Conservation (phyloP, 2,888 invertebrate species). For the Drosophila picticornis region DNA sequence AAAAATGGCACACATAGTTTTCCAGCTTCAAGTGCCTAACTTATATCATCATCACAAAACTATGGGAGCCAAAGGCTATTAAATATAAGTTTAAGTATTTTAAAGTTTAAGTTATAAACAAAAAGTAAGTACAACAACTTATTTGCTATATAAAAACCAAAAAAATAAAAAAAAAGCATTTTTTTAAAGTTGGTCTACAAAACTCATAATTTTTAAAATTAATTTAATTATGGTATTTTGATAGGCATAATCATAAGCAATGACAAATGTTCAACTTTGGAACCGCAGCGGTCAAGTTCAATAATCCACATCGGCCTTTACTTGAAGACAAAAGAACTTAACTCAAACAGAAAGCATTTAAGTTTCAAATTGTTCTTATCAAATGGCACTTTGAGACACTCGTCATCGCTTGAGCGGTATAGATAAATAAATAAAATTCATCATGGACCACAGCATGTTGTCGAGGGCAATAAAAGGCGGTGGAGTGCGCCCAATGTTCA, state of each 20-base stretch:
- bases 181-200: background rate
- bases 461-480: background rate
- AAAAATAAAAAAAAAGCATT: too few relatives aligned
- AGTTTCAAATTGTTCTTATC: conserved; percentile 11
- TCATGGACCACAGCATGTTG: background rate
- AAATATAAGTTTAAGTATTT: conserved; percentile 1
- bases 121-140: background rate
- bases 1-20: conserved; percentile 30
- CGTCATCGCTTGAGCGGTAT: background rate
- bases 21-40: conserved; percentile 41
- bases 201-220: background rate
- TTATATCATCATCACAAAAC: conserved; percentile 26
- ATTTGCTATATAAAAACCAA: background rate
- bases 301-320: background rate
- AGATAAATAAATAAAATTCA: background rate
- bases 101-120: background rate
- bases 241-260: background rate
- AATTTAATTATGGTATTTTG: background rate
- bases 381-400: background rate
- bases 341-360: background rate
- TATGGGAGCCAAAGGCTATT: conserved; percentile 19
- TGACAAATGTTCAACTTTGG: background rate
- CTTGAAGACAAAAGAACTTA: background rate
- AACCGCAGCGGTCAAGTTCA: background rate
- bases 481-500: background rate